phyloP scores from a whole-genome alignment of 2,113 vertebrate genomes.

The Erythrocebus patas region DNA sequence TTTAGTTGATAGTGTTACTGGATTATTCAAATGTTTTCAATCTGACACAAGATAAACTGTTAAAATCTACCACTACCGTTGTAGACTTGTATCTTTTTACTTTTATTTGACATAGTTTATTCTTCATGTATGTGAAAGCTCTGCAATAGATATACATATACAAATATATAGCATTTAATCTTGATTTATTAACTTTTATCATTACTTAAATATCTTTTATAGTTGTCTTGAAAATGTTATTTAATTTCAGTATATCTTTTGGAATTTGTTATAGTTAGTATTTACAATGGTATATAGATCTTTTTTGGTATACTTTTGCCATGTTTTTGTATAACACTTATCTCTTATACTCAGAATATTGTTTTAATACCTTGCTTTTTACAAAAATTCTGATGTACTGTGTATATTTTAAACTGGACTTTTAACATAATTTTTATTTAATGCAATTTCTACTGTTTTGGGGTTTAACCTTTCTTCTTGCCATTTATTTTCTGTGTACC shows the following conservation, averaged over 20 bases:
- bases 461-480: neutral
- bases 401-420: neutral
- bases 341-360: neutral
- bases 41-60: neutral
- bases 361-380: neutral
- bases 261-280: neutral
- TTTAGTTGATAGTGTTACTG: neutral
- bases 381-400: neutral
- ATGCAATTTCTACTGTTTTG: neutral
- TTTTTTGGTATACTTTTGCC: neutral
- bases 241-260: neutral
- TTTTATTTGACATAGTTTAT: neutral
- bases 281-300: neutral
- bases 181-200: neutral
- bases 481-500: neutral
- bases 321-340: neutral
- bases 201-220: neutral
- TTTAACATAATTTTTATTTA: neutral
- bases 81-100: neutral
- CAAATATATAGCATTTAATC: neutral
- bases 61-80: neutral
- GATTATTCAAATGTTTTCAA: neutral
- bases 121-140: neutral
- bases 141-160: neutral
- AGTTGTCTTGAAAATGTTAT: neutral